phyloP scores from a whole-genome alignment of 2,888 invertebrate genomes.

The Patella caerulea region DNA sequence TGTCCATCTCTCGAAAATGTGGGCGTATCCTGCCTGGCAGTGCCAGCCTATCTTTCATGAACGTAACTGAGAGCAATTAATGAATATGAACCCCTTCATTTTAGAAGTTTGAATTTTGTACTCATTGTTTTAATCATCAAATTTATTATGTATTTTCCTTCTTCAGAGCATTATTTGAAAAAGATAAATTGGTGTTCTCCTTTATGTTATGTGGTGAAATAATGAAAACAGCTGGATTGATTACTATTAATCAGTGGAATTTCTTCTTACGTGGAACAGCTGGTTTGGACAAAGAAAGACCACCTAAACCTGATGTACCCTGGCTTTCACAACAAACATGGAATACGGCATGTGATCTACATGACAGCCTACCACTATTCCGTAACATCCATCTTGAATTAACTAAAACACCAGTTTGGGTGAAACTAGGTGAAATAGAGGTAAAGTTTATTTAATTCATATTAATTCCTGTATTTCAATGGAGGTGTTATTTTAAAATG shows the following conservation, averaged over 20 bases:
- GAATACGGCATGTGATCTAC: conserved; percentile 79
- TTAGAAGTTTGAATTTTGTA: too few species aligned
- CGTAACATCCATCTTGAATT: conserved; percentile 64
- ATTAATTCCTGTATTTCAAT: neutral
- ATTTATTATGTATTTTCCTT: conserved; percentile 1
- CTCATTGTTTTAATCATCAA: too few species aligned
- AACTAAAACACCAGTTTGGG: conserved; percentile 62
- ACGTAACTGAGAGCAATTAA: too few species aligned
- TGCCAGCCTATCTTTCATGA: too few species aligned
- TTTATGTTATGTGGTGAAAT: conserved; percentile 85
- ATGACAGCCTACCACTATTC: conserved; percentile 74
- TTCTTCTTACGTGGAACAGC: conserved; percentile 83
- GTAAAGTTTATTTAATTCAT: conserved; percentile 31
- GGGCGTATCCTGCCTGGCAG: too few species aligned
- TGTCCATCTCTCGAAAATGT: too few species aligned
- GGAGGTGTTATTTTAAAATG: too few species aligned
- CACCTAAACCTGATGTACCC: conserved; percentile 75
- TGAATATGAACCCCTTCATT: too few species aligned
- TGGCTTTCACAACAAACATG: conserved; percentile 80
- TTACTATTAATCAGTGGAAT: conserved; percentile 80
- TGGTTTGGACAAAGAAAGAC: conserved; percentile 62
- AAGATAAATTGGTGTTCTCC: conserved; percentile 72
- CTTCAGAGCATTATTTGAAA: conserved; percentile 71
- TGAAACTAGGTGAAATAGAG: conserved; percentile 55
- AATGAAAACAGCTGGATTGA: conserved; percentile 77